Conservation (phyloP, 2,888 invertebrate genomes). For the Lutraria lutraria region DNA sequence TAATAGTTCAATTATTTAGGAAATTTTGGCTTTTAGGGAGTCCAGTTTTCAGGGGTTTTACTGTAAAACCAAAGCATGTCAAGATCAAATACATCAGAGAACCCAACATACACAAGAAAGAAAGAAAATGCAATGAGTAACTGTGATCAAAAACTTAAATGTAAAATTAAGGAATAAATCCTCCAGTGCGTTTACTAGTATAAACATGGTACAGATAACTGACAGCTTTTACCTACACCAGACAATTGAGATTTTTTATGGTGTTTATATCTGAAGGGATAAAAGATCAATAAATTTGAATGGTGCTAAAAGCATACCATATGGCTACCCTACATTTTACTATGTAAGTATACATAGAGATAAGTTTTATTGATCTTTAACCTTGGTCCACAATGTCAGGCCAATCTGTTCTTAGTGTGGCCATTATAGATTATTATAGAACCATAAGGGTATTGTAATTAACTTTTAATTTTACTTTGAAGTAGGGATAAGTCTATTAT, state of each 20-base stretch:
- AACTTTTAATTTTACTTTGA: neutral
- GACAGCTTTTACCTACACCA: neutral
- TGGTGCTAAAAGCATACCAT: conserved; percentile 29
- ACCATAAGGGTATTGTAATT: neutral
- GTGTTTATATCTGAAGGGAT: conserved; percentile 17
- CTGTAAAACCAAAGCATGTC: too few species aligned
- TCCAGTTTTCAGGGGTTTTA: too few species aligned
- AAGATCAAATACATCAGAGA: too few species aligned
- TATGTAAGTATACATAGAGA: neutral
- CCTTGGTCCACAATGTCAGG: neutral
- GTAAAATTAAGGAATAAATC: too few species aligned
- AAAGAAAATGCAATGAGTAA: too few species aligned
- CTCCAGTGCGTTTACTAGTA: neutral
- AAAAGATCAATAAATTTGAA: conserved; percentile 32
- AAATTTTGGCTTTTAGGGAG: too few species aligned
- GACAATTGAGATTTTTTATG: conserved; percentile 1
- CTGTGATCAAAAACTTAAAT: too few species aligned
- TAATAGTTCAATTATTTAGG: too few species aligned
- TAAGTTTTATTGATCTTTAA: conserved; percentile 7
- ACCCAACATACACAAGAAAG: too few species aligned
- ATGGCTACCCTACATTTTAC: conserved; percentile 4
- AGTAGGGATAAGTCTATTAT: neutral
- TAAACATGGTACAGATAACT: neutral
- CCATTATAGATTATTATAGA: neutral
- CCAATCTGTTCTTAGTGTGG: neutral